Conservation (phyloP, 2,888 invertebrate species). For the Netelia fuscicornis region DNA sequence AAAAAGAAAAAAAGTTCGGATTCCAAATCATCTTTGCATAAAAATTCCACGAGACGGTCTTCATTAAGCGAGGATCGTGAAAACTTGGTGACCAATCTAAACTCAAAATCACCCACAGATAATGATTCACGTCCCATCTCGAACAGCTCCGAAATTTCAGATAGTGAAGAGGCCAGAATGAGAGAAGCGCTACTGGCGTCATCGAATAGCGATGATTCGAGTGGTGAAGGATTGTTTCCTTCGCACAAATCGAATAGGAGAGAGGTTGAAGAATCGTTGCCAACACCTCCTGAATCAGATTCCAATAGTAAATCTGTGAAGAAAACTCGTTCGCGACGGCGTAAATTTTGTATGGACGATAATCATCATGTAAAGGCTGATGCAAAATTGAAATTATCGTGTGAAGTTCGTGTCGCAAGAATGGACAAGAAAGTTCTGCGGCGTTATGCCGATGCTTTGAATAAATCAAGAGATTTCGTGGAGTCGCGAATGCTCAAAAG, state of each 20-base stretch:
- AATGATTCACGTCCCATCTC: background rate
- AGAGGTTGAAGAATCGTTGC: conserved; percentile 35
- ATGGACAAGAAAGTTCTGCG: conserved; percentile 73
- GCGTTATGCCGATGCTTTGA: conserved; percentile 74
- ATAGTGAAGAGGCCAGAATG: conserved; percentile 27
- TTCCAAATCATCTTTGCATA: background rate
- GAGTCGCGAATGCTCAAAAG: conserved; percentile 78
- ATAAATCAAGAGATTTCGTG: conserved; percentile 78
- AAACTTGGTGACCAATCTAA: background rate
- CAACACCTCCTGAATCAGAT: conserved; percentile 55
- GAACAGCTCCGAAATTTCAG: conserved; percentile 34
- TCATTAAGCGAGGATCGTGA: background rate
- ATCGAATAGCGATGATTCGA: conserved; percentile 61
- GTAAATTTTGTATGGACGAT: conserved; percentile 68
- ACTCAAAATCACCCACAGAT: conserved; percentile 15
- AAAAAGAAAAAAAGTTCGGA: background rate
- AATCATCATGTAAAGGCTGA: conserved; percentile 73
- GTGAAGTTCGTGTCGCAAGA: conserved; percentile 74
- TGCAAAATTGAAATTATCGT: conserved; percentile 74
- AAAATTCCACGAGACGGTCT: background rate
- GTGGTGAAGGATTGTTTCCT: conserved; percentile 8
- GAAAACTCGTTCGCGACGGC: conserved; percentile 59
- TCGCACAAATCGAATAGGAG: background rate
- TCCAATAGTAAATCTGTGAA: conserved; percentile 44
- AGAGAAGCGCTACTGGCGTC: conserved; percentile 42